Conservation (phyloP, 2,113 vertebrate genomes). For the Motacilla tschutschensis region DNA sequence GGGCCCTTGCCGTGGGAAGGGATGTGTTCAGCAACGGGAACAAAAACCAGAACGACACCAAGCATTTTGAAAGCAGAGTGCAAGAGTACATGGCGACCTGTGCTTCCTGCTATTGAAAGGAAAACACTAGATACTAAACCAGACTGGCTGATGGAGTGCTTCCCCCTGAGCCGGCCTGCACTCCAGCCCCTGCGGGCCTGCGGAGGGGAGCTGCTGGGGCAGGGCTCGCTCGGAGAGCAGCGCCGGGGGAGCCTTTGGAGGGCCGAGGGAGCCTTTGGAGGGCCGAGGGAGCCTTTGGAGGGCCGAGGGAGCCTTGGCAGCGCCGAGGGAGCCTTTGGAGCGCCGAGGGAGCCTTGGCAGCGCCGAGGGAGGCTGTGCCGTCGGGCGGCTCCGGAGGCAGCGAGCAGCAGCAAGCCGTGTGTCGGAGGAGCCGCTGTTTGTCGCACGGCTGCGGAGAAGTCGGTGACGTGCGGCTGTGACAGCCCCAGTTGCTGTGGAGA, state of each 20-base stretch:
- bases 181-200: not conserved
- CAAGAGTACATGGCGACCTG: not conserved
- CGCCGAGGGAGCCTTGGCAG: not conserved
- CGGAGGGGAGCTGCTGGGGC: not conserved
- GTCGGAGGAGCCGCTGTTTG: not conserved
- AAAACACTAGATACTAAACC: not conserved
- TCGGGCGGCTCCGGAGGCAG: not conserved
- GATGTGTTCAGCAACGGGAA: not conserved
- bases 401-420: not conserved
- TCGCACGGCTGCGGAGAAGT: not conserved
- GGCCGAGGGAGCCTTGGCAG: no score
- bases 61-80: not conserved
- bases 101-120: not conserved
- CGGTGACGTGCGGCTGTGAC: not conserved
- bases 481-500: conserved; percentile 17
- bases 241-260: no score
- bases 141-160: not conserved
- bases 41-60: not conserved
- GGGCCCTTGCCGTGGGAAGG: not conserved
- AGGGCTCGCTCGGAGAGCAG: not conserved
- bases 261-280: no score
- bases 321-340: no score
- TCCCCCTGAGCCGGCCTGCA: not conserved
- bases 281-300: no score
- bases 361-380: not conserved